Evolutionary conservation across 1,140 invertebrate species (phyloP), one percentile per base, ranked within the genome.

Genomic region (Drosophila lini): DNA sequence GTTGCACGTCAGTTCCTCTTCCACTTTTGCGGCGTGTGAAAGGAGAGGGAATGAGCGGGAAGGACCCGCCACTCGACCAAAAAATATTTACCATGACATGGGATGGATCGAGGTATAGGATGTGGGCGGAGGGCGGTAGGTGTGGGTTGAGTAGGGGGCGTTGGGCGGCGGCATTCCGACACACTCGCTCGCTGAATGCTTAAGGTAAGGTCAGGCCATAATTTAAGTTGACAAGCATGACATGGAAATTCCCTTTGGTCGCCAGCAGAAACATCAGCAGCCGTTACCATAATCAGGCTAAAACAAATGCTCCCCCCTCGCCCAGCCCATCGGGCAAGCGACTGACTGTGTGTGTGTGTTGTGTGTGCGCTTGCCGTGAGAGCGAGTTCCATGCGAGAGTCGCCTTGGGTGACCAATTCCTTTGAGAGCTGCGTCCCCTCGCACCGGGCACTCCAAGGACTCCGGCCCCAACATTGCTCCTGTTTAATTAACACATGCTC

Each of bases 401-500:
- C 74, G 75, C 75, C 74, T 70, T 68, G 64, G 75, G 75, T 78
- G 56, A 78, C 63, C 75, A 62, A 71, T 58, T 78, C 75, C 75
- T 78, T 69, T 69, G 75, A 78, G 74, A 73, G 58, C 41, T 38
- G 41, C 44, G 22, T 50, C 44, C 64, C 67, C 52, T 42, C 67
- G 55, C 52, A 48, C 52, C 52, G 36, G 31, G 60, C 64, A 76
- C 75, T 83, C 84, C 60, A 73, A 88, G 84, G 84, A 89, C 67
- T 55, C 38, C 63, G 42, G n/a, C 16, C 63, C 67, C 60, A 69
- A 25, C 8, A 59, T 64, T 70, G 74, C 71, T 68, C 78, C 80
- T 83, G 90, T 91, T 78, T 91, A 91, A 91, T 91, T 91, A 91
- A 91, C 83, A 91, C 83, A 82, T 91, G 89, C 81, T 91, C 89